These are phyloP conservation scores for Thereva nobilitata DNA, from an alignment of 2,888 invertebrate genomes.

Conservation along the genomic window DNA sequence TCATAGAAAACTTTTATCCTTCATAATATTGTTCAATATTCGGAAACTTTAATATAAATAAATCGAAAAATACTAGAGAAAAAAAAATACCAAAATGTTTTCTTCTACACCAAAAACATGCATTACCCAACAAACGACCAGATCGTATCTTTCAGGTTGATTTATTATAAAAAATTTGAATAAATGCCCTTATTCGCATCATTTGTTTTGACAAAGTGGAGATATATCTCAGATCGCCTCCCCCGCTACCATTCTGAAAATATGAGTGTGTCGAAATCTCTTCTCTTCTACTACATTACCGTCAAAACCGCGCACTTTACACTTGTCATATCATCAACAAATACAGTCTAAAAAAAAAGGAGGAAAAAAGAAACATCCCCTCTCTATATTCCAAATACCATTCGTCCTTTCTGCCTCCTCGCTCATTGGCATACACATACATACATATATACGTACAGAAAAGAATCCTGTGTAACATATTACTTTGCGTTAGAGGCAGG, in stretches of 20 bases:
- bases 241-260: neutral
- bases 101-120: neutral
- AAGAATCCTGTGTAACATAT: no score
- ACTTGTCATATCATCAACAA: conserved; percentile 5
- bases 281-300: neutral
- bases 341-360: no score
- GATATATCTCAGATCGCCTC: conserved; percentile 9
- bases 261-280: neutral
- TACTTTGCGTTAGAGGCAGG: no score
- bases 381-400: neutral
- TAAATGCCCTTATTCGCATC: conserved; percentile 10
- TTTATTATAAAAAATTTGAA: conserved; percentile 5
- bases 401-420: neutral
- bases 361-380: neutral
- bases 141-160: neutral
- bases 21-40: no score
- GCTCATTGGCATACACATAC: no score
- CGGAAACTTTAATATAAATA: no score
- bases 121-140: neutral
- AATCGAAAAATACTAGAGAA: no score
- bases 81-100: neutral
- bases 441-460: no score
- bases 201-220: conserved; percentile 9
- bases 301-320: neutral
- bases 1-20: no score